Percentiles rank a stretch among this genome's conserved stretches.
These are phyloP conservation scores for Pomacea maculata DNA, from an alignment of 1,140 invertebrate genomes.

Conservation along the genomic window DNA sequence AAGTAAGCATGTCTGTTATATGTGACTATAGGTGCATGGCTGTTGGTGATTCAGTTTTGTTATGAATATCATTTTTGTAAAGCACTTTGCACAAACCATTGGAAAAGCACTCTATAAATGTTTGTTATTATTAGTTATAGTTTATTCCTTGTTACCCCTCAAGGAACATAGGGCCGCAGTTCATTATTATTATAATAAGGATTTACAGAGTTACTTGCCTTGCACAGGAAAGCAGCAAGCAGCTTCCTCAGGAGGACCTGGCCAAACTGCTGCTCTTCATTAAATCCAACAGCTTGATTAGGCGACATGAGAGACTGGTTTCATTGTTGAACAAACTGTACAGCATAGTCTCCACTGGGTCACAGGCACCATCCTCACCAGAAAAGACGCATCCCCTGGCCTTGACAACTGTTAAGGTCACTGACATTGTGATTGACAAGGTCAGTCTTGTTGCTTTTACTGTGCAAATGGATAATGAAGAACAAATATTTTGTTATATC, in stretches of 20 bases:
- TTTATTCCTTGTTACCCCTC: too few relatives aligned
- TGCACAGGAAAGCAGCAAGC: conserved; percentile 67
- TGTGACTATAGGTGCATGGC: too few relatives aligned
- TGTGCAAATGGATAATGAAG: too few relatives aligned
- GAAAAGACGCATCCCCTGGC: conserved; percentile 50
- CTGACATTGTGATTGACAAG: conserved; percentile 41
- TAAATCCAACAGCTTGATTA: conserved; percentile 66
- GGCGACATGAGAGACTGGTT: conserved; percentile 70
- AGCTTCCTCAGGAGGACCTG: conserved; percentile 72
- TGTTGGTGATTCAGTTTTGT: too few relatives aligned
- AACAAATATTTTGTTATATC: too few relatives aligned
- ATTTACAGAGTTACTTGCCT: conserved; percentile 13
- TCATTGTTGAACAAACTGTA: conserved; percentile 72
- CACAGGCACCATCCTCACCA: conserved; percentile 33
- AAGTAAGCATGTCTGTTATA: too few relatives aligned
- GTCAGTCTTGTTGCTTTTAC: conserved; percentile 22
- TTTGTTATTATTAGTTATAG: too few relatives aligned
- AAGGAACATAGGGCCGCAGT: too few relatives aligned
- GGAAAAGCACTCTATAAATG: too few relatives aligned
- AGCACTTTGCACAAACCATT: too few relatives aligned
- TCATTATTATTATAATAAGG: too few relatives aligned
- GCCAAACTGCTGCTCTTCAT: conserved; percentile 70
- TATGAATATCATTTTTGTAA: too few relatives aligned
- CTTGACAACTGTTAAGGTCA: conserved; percentile 23
- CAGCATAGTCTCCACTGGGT: conserved; percentile 38